Conservation (phyloP, 2,888 invertebrate genomes). For the Epirrhoe tristata region DNA sequence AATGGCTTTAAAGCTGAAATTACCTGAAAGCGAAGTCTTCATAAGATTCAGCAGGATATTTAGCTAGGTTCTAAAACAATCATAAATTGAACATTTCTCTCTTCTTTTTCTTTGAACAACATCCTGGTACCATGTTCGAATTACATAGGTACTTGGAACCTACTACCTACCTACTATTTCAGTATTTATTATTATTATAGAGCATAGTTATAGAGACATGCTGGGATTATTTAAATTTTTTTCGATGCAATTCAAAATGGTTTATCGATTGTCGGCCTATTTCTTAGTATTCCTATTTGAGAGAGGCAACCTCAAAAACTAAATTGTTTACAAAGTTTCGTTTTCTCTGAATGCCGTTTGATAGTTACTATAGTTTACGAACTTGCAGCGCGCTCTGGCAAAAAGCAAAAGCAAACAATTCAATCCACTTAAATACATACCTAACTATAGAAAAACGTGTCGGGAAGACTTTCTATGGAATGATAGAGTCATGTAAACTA, state of each 20-base stretch:
- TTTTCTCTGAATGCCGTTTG: conserved; percentile 25
- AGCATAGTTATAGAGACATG: no score
- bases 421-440: conserved; percentile 32
- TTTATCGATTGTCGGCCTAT: background rate
- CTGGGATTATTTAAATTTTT: no score
- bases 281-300: conserved; percentile 9
- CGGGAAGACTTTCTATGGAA: conserved; percentile 27
- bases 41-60: no score
- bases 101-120: no score
- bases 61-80: no score
- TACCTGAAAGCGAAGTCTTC: no score
- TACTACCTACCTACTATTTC: no score
- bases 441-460: conserved; percentile 28
- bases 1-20: no score
- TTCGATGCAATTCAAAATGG: background rate
- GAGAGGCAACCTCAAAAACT: conserved; percentile 23
- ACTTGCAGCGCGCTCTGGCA: conserved; percentile 13
- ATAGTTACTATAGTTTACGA: conserved; percentile 12
- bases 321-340: conserved; percentile 32
- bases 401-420: conserved; percentile 30
- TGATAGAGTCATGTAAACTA: conserved; percentile 31
- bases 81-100: no score
- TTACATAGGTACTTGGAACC: no score
- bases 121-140: no score
- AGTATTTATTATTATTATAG: no score